phyloP scores from a whole-genome alignment of 2,113 vertebrate genomes.

The Uropsilus gracilis region DNA sequence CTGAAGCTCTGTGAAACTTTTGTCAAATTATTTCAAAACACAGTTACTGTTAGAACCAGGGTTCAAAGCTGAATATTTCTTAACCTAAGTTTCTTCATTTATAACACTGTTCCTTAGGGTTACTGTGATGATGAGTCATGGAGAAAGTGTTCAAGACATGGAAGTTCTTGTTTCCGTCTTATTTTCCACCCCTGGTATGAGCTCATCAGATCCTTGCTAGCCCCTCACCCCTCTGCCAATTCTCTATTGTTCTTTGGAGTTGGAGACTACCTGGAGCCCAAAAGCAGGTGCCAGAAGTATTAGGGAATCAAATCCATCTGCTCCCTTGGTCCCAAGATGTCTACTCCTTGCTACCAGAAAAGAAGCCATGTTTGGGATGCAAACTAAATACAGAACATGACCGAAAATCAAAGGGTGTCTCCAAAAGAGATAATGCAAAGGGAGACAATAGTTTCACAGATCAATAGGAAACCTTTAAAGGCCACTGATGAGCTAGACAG shows the following conservation, averaged over 20 bases:
- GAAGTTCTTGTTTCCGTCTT: neutral
- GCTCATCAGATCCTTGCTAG: neutral
- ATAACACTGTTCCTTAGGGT: too few species aligned
- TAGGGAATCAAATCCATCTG: constrained; percentile 16
- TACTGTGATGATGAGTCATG: neutral
- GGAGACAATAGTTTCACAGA: constrained; percentile 65
- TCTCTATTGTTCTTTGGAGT: neutral
- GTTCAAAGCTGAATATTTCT: neutral
- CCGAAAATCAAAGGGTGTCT: constrained; percentile 61
- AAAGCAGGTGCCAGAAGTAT: neutral
- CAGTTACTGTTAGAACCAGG: neutral
- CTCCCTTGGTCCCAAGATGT: neutral
- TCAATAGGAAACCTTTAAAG: constrained; percentile 76
- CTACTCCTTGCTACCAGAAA: constrained; percentile 63
- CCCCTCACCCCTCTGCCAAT: neutral
- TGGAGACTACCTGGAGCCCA: neutral
- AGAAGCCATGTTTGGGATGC: constrained; percentile 44
- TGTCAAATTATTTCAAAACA: neutral
- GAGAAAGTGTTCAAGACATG: neutral
- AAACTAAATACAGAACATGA: constrained; percentile 63
- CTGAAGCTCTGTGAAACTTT: neutral
- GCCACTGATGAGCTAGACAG: constrained; percentile 62
- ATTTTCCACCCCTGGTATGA: neutral
- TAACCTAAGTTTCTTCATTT: neutral
- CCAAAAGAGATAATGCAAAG: constrained; percentile 69